Percentiles rank a stretch among this genome's conserved stretches.
These are phyloP conservation scores for Forficula auricularia DNA, from an alignment of 1,140 invertebrate species.

Conservation along the genomic window DNA sequence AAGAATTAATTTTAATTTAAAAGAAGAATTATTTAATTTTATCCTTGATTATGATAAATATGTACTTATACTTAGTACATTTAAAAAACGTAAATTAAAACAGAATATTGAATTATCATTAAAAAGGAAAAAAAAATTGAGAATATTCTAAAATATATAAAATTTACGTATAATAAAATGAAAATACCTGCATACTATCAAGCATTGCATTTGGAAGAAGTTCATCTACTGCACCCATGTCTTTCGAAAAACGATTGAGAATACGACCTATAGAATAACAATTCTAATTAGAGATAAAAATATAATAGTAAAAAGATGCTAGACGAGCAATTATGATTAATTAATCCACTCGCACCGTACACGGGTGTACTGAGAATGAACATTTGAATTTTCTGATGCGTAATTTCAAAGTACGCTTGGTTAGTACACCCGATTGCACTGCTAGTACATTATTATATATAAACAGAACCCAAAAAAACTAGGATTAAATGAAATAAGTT, in stretches of 20 bases:
- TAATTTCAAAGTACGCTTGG: no score
- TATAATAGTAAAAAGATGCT: background rate
- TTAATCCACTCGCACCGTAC: conserved; percentile 1
- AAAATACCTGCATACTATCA: conserved; percentile 40
- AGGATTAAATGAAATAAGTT: no score
- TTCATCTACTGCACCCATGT: conserved; percentile 74
- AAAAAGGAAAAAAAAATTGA: no score
- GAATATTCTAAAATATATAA: no score
- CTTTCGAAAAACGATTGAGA: conserved; percentile 66
- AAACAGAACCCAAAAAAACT: no score
- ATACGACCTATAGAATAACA: conserved; percentile 34
- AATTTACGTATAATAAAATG: background rate
- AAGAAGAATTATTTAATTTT: conserved; percentile 17
- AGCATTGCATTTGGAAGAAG: conserved; percentile 55
- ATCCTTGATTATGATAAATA: conserved; percentile 11
- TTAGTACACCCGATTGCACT: no score
- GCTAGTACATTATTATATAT: no score
- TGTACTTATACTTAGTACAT: background rate
- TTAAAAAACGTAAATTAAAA: conserved; percentile 14
- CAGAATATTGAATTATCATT: conserved; percentile 7
- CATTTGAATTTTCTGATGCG: no score
- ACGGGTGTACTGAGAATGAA: background rate
- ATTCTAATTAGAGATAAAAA: conserved; percentile 1
- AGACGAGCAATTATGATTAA: background rate
- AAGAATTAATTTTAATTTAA: no score